phyloP scores from a whole-genome alignment of 35 echinoderm and acorn worm genomes.

The Nesometra sesokonis region DNA sequence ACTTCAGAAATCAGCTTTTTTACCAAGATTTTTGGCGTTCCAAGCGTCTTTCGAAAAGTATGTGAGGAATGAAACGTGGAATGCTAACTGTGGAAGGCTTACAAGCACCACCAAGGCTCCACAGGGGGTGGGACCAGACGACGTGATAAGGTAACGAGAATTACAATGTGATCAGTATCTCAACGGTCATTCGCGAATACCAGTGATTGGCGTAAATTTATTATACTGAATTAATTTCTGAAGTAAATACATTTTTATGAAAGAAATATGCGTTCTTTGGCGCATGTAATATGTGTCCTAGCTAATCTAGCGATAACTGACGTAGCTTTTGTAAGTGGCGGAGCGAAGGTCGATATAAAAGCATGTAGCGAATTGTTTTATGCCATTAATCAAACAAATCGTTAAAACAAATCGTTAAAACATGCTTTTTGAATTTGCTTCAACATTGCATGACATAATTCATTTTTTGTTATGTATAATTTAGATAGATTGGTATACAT shows the following conservation, averaged over 20 bases:
- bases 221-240: neutral
- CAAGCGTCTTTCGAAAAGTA: conserved; percentile 82
- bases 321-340: neutral
- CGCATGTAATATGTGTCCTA: neutral
- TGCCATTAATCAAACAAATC: neutral
- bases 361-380: neutral
- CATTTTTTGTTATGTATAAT: too few relatives aligned
- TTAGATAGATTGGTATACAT: too few relatives aligned
- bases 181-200: neutral
- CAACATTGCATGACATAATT: neutral
- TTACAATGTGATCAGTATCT: conserved; percentile 47
- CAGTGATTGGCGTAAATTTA: neutral
- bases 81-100: conserved; percentile 49
- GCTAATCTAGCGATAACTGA: neutral
- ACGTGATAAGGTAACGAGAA: conserved; percentile 72
- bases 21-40: conserved; percentile 99
- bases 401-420: neutral
- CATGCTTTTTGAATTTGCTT: neutral
- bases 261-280: neutral
- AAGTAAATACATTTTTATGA: neutral
- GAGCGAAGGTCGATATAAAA: neutral
- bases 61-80: conserved; percentile 99
- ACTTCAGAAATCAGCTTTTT: conserved; percentile 74
- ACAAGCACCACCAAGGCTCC: conserved; percentile 79
- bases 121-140: conserved; percentile 96